These are phyloP conservation scores for Belgica antarctica DNA, from an alignment of 2,888 invertebrate species.

Conservation along the genomic window DNA sequence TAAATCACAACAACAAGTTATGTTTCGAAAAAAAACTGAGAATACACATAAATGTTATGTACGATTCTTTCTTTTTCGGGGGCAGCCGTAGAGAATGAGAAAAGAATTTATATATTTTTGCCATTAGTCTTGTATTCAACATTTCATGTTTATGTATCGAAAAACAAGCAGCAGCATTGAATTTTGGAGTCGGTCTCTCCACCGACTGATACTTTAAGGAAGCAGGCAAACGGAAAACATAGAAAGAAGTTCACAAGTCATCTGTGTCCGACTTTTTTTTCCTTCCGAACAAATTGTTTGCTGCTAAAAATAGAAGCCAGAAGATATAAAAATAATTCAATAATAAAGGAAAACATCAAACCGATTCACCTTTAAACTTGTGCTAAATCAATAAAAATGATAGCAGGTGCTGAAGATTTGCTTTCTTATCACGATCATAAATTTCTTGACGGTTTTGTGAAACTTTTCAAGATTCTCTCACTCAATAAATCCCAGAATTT, in stretches of 20 bases:
- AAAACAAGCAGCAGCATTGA: neutral
- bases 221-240: neutral
- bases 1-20: conserved; percentile 25
- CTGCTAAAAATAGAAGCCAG: neutral
- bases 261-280: neutral
- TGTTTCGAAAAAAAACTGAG: conserved; percentile 27
- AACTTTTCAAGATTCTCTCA: neutral
- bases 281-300: neutral
- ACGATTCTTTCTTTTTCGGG: neutral
- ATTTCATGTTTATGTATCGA: conserved; percentile 34
- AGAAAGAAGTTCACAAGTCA: neutral
- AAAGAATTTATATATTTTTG: conserved; percentile 30
- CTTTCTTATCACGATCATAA: neutral
- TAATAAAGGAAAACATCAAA: conserved; percentile 8
- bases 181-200: neutral
- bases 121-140: conserved; percentile 41
- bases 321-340: neutral
- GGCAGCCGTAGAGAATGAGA: conserved; percentile 2
- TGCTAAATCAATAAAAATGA: neutral
- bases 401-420: conserved; percentile 8
- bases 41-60: conserved; percentile 35
- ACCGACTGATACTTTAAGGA: too few relatives aligned
- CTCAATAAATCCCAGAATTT: too few relatives aligned
- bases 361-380: conserved; percentile 1
- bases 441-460: neutral